A percentile compares a stretch with the other conserved stretches of the same genome.
Evolutionary conservation across 2,888 invertebrate genomes (phyloP).

Genomic region (Caenorhabditis wallacei): DNA sequence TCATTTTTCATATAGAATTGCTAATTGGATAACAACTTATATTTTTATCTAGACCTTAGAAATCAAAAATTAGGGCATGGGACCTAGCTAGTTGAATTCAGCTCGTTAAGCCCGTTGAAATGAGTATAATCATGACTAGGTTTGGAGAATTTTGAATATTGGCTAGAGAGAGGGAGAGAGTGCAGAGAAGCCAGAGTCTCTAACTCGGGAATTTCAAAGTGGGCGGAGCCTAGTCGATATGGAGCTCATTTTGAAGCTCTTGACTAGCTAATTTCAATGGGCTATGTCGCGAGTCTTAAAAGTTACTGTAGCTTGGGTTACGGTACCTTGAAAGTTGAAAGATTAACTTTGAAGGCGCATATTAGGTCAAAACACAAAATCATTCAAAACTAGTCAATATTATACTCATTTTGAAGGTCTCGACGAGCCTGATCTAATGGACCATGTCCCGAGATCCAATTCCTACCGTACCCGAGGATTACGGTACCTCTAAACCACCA

Average conservation of each 20-base stretch:
- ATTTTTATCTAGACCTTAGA: neutral
- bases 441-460: no score
- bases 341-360: no score
- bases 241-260: neutral
- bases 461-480: no score
- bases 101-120: neutral
- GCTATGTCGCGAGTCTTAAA: neutral
- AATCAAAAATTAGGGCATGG: neutral
- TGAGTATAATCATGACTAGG: constrained; percentile 16
- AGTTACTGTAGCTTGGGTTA: neutral
- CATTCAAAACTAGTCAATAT: no score
- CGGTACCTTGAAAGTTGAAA: neutral
- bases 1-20: constrained; percentile 15
- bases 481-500: no score
- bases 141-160: constrained; percentile 9
- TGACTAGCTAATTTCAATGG: neutral
- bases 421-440: no score
- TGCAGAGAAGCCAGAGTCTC: neutral
- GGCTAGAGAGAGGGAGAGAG: no score
- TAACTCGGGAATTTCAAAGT: neutral
- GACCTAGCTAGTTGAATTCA: neutral
- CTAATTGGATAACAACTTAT: constrained; percentile 13
- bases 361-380: no score
- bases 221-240: neutral
- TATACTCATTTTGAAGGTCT: no score